Base-by-base conservation (phyloP, 2,113 vertebrate genomes). In the Paramormyrops kingsleyae region DNA sequence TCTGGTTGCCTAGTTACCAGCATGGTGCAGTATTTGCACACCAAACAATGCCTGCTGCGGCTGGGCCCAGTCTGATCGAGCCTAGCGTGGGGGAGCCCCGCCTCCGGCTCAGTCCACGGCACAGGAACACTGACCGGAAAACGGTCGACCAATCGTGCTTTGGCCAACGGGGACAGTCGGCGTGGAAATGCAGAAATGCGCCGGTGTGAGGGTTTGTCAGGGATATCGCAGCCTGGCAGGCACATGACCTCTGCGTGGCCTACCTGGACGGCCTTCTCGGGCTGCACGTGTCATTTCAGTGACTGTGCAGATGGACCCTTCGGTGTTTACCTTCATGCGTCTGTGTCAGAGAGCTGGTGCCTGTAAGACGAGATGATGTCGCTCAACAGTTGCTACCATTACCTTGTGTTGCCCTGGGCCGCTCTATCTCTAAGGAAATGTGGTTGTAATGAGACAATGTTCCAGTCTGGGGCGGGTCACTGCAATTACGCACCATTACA, bases 1-100 rank as follows among this genome's bases (percentile, higher is more conserved):
- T 94, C 95, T 84, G 89, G 96, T 97, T 97, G 96, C 97, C 95
- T 89, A 94, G 97, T 96, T 96, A 97, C 97, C 74, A 93, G 89
- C 93, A 91, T 89, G 86, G 95, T 92, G 90, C 92, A 88, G 92
- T 97, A 94, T 97, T 96, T 97, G 96, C 94, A 92, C 95, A 95
- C 94, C 89, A 94, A 94, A 95, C 94, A 93, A 94, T 89, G 52
- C 53, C 88, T 74, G 24, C 83, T 49, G 31, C 46, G 17, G n/a
- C 21, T 35, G 17, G 39, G 77, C 77, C 31, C 31, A 35, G 39
- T 46, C 24, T 83, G 35, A 47, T 21, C 44, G 7, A 44, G 39
- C 42, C 80, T 84, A 47, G 80, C 15, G 19, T 44, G 39, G 80
- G 19, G 80, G 80, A 47, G 19, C 42, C 80, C 21, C 3, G 6